These are phyloP conservation scores for Zaprionus kolodkinae DNA, from an alignment of 1,140 invertebrate genomes.

Conservation along the genomic window DNA sequence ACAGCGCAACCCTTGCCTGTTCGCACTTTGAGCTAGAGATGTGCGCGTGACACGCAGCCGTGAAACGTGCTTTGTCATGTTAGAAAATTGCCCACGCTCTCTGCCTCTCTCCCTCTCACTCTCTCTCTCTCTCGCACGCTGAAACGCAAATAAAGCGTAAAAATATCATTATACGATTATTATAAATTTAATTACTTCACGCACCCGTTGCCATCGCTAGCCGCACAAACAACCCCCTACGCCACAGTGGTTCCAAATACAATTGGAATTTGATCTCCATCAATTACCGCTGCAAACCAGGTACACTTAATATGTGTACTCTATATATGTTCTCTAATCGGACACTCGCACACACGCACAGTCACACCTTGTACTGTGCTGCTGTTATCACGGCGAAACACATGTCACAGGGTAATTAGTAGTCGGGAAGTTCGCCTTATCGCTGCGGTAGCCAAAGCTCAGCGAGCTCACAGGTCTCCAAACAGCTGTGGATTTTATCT, in stretches of 20 bases:
- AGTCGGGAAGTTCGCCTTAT: slow-evolving; percentile 57
- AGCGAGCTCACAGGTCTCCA: background rate
- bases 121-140: too few species aligned
- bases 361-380: background rate
- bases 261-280: slow-evolving; percentile 72
- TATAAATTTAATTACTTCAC: background rate
- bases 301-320: background rate
- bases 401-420: slow-evolving; percentile 69
- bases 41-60: background rate
- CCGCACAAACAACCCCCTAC: slow-evolving; percentile 24
- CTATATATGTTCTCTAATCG: slow-evolving; percentile 48
- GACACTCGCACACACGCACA: slow-evolving; percentile 27
- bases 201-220: background rate
- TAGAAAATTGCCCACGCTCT: background rate
- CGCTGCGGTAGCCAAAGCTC: slow-evolving; percentile 21
- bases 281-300: slow-evolving; percentile 48
- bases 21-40: background rate
- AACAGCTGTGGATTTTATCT: slow-evolving; percentile 25
- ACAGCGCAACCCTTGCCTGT: slow-evolving; percentile 22
- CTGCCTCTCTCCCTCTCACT: too few species aligned
- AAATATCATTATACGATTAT: background rate
- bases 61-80: background rate
- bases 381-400: slow-evolving; percentile 47
- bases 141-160: background rate
- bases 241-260: slow-evolving; percentile 11